These are phyloP conservation scores for Melitaea athalia DNA, from an alignment of 2,888 invertebrate genomes.

Conservation along the genomic window DNA sequence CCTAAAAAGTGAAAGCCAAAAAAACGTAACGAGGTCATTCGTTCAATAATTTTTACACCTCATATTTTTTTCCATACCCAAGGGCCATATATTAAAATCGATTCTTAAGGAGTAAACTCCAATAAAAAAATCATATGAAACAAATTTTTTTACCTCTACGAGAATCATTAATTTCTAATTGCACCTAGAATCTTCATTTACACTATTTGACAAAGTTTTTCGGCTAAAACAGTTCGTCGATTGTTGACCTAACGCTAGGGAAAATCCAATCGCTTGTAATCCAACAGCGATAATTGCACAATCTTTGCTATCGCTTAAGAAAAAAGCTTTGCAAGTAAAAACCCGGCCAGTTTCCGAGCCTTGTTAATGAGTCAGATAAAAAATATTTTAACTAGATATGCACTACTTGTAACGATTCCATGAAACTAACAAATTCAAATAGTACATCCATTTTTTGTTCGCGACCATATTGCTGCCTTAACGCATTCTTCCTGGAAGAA, in stretches of 20 bases:
- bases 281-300: neutral
- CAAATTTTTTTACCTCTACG: too few species aligned
- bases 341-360: slow-evolving; percentile 3
- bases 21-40: too few species aligned
- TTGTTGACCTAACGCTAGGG: neutral
- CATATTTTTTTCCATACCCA: too few species aligned
- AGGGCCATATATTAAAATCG: too few species aligned
- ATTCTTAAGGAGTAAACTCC: too few species aligned
- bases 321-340: neutral
- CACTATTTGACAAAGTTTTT: too few species aligned
- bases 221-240: too few species aligned
- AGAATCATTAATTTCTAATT: too few species aligned
- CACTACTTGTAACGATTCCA: neutral
- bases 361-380: neutral
- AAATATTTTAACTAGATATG: neutral
- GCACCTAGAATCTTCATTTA: too few species aligned
- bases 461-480: slow-evolving; percentile 49
- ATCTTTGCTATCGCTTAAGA: neutral
- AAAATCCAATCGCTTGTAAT: neutral
- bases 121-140: too few species aligned
- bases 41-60: too few species aligned
- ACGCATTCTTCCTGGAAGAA: slow-evolving; percentile 48
- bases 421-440: slow-evolving; percentile 37
- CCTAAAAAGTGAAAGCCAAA: too few species aligned
- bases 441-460: slow-evolving; percentile 51